Base-by-base conservation (phyloP, 2,888 invertebrate genomes). In the Phania funesta region DNA sequence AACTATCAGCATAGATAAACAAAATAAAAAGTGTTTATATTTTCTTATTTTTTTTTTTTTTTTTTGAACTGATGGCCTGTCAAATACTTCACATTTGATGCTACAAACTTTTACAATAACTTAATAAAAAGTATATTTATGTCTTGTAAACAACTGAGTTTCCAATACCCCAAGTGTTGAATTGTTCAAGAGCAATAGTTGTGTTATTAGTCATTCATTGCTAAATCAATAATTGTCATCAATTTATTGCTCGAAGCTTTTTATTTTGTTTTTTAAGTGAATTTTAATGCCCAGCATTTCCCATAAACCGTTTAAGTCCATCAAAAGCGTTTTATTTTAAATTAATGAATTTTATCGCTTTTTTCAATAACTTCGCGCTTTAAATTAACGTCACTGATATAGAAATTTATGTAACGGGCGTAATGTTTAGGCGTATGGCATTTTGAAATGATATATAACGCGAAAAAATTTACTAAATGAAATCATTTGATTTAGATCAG, bases 51-150 rank as follows among this genome's bases (percentile, higher is more conserved):
- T 44, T 38, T 6, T 24, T 70, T n/a, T 20, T 20, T n/a, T 1
- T 35, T 56, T 38, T 58, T 50, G 26, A 46, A 41, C 35, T 67
- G 73, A 54, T 46, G 18, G 26, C 35, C 52, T 79, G 79, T 67
- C 73, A 56, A 74, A 64, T 79, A 67, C 44, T 60, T 20, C 32
- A 52, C 65, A 60, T 50, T 58, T 52, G 50, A 58, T 58, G 71
- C 35, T 11, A 48, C 48, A 46, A 65, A 41, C 26, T n/a, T n/a
- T n/a, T n/a, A n/a, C n/a, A n/a, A n/a, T n/a, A n/a, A n/a, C n/a
- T n/a, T n/a, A n/a, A n/a, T n/a, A n/a, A n/a, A n/a, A n/a, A n/a
- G n/a, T n/a, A n/a, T n/a, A 20, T 54, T 26, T 52, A 44, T 56
- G 18, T 44, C 13, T 38, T 35, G 46, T 35, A 44, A 71, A 9